Evolutionary conservation across 2,888 invertebrate genomes (phyloP).

Genomic region (Carterocephalus palaemon): DNA sequence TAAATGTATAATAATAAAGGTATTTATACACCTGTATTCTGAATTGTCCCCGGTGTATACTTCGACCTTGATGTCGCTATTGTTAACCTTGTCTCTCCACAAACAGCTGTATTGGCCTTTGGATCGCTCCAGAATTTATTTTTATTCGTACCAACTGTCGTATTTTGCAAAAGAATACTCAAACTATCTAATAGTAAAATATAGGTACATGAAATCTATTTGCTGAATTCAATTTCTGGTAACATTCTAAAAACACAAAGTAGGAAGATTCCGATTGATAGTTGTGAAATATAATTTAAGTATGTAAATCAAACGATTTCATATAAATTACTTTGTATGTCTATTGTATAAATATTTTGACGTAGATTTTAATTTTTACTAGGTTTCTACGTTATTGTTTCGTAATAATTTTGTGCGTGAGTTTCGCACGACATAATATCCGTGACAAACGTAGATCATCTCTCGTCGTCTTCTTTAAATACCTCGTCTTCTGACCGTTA

Average conservation of each 20-base stretch:
- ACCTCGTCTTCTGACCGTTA: conserved; percentile 47
- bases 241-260: too few species aligned
- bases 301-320: too few species aligned
- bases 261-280: too few species aligned
- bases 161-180: conserved; percentile 3
- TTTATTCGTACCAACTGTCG: conserved; percentile 34
- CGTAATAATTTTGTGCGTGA: conserved; percentile 7
- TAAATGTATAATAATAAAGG: conserved; percentile 42
- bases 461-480: conserved; percentile 57
- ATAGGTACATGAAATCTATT: too few species aligned
- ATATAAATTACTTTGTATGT: too few species aligned
- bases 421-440: neutral
- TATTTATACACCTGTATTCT: conserved; percentile 50
- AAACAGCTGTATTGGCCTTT: conserved; percentile 57
- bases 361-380: neutral
- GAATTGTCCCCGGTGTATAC: conserved; percentile 57
- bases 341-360: neutral
- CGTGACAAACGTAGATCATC: conserved; percentile 35
- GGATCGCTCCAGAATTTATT: conserved; percentile 44
- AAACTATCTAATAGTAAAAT: too few species aligned
- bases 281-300: too few species aligned
- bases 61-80: conserved; percentile 72
- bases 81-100: conserved; percentile 65
- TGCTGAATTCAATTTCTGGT: too few species aligned
- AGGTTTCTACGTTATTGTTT: neutral